Conservation (phyloP, 2,888 invertebrate species). For the Drosophila quasianomalipes region DNA sequence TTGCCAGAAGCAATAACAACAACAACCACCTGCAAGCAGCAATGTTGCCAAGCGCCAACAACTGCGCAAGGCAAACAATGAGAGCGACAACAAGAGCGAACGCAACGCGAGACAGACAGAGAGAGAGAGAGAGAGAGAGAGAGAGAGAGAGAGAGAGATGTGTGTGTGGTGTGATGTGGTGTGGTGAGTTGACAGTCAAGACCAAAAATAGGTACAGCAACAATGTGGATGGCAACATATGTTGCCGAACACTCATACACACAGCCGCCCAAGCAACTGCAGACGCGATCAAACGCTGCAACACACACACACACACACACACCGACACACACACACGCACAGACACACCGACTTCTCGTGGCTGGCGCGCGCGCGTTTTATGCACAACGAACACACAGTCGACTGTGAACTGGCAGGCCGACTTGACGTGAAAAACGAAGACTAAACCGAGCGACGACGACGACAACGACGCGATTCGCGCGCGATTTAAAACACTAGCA, state of each 20-base stretch:
- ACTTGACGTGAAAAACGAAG: slow-evolving; percentile 80
- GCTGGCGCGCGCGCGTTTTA: slow-evolving; percentile 50
- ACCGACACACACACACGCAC: slow-evolving; percentile 8
- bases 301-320: slow-evolving; percentile 22
- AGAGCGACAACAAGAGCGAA: neutral
- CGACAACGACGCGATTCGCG: slow-evolving; percentile 46
- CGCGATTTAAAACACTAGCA: slow-evolving; percentile 37
- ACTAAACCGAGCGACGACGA: slow-evolving; percentile 35
- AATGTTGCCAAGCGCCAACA: slow-evolving; percentile 54
- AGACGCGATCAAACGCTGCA: slow-evolving; percentile 51
- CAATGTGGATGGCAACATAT: slow-evolving; percentile 60
- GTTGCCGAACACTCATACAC: slow-evolving; percentile 41
- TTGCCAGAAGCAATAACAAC: slow-evolving; percentile 22
- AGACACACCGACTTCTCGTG: slow-evolving; percentile 41
- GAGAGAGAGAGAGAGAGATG: slow-evolving; percentile 2
- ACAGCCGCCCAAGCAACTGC: slow-evolving; percentile 23
- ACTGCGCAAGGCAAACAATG: slow-evolving; percentile 44
- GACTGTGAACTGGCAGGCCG: slow-evolving; percentile 84
- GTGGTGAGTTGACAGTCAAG: slow-evolving; percentile 49
- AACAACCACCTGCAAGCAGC: slow-evolving; percentile 49
- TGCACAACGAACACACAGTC: slow-evolving; percentile 74
- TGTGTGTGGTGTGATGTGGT: neutral
- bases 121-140: slow-evolving; percentile 6
- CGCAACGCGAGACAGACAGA: neutral
- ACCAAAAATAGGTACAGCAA: slow-evolving; percentile 29